Percentiles rank a stretch among this genome's conserved stretches.
Evolutionary conservation across 2,888 invertebrate species (phyloP).

Genomic region (Danaus chrysippus): DNA sequence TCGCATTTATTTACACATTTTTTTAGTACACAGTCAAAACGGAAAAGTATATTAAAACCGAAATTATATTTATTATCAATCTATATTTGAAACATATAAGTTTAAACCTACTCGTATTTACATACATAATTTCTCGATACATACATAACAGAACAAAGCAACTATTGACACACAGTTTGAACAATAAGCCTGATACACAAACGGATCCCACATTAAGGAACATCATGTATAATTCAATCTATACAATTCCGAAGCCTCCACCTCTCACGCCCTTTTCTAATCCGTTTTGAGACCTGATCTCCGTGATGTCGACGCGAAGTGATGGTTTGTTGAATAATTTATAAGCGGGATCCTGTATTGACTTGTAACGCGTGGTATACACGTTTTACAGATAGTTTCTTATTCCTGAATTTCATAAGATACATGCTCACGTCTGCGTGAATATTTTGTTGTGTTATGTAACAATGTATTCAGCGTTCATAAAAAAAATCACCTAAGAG

Average conservation of each 20-base stretch:
- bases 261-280: constrained; percentile 9
- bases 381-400: constrained; percentile 24
- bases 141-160: no score
- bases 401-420: neutral
- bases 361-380: constrained; percentile 24
- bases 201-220: neutral
- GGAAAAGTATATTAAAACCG: neutral
- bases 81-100: no score
- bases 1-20: no score
- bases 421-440: neutral
- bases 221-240: constrained; percentile 5
- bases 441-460: constrained; percentile 1
- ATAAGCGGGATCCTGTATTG: constrained; percentile 33
- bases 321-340: constrained; percentile 35
- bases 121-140: no score
- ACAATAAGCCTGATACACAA: neutral
- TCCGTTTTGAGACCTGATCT: constrained; percentile 15
- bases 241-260: constrained; percentile 1
- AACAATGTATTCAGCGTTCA: neutral
- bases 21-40: no score
- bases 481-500: neutral
- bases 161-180: neutral
- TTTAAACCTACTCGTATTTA: no score
- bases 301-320: constrained; percentile 13
- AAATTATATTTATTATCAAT: neutral